Conservation (phyloP, 2,113 vertebrate species). For the Trematomus loennbergii region DNA sequence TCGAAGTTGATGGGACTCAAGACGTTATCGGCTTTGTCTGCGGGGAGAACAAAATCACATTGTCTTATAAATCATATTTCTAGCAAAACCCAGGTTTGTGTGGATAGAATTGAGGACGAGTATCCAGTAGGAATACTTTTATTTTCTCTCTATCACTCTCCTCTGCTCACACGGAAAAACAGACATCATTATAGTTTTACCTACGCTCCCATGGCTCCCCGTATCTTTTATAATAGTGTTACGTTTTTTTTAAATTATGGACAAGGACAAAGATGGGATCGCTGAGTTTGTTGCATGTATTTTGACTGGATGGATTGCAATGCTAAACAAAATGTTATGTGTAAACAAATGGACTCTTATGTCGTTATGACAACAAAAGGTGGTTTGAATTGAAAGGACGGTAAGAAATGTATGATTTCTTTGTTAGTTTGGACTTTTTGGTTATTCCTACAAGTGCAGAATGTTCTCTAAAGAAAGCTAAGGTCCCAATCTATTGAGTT, state of each 20-base stretch:
- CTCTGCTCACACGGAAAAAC: too few species aligned
- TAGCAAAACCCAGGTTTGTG: neutral
- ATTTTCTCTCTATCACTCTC: neutral
- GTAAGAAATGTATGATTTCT: neutral
- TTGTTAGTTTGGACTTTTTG: neutral
- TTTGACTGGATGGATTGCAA: too few species aligned
- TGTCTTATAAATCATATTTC: neutral
- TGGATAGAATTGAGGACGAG: neutral
- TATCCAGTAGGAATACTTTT: neutral
- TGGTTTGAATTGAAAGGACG: neutral
- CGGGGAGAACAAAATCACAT: slow-evolving; percentile 6
- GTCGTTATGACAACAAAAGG: too few species aligned
- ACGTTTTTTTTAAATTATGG: too few species aligned
- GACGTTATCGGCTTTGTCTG: slow-evolving; percentile 95
- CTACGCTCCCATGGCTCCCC: too few species aligned
- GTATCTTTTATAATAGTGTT: too few species aligned
- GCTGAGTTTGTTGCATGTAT: too few species aligned
- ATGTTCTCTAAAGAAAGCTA: too few species aligned
- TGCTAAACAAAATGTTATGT: too few species aligned
- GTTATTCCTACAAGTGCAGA: neutral
- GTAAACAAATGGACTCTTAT: too few species aligned
- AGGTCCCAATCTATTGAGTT: neutral
- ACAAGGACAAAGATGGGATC: too few species aligned
- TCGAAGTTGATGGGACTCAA: slow-evolving; percentile 83
- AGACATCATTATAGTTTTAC: too few species aligned